Base-by-base conservation (phyloP, 2,888 invertebrate genomes). In the Mesochorus sp. region DNA sequence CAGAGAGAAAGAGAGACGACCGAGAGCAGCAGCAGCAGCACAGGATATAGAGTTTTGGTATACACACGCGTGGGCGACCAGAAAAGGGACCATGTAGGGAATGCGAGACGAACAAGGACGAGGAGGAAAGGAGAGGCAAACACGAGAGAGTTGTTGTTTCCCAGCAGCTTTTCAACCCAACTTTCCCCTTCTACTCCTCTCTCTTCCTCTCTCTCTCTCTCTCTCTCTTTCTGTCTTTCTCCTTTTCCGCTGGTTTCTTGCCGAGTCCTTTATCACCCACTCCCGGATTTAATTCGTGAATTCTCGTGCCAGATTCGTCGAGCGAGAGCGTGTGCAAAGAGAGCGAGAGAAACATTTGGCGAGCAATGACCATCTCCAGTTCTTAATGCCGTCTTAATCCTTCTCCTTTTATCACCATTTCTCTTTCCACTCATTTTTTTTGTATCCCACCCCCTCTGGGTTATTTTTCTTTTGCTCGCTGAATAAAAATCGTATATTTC, bases 231-330 rank as follows among this genome's bases (percentile, higher is more conserved):
- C 28, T 42, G 8, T 53, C 8, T 14, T 55, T 67, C n/a, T n/a
- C n/a, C n/a, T n/a, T n/a, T n/a, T n/a, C n/a, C n/a, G n/a, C n/a
- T n/a, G n/a, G n/a, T n/a, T n/a, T n/a, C 57, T 55, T 21, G 31
- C 26, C 34, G 55, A 51, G 59, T 61, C 66, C 70, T 75, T 79
- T 49, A 61, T 70, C 75, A 66, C 66, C 57, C 61, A 55, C 71
- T 71, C 53, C 31, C 66, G 57, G 71, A 75, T 71, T 78, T 75
- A 79, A 79, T 78, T 70, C 78, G 68, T 70, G 49, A 39, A 78
- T 78, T 78, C 78, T 71, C 70, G 59, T n/a, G n/a, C 78, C 70
- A 70, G 75, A 78, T 74, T 66, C 70, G 37, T n/a, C 59, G 74
- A 77, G 47, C 47, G 34, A 39, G 28, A 12, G 12, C 6, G 31